Evolutionary conservation across 35 echinoderm and acorn worm genomes (phyloP), one percentile per base, ranked within the genome.

Genomic region (Eucidaris tribuloides): DNA sequence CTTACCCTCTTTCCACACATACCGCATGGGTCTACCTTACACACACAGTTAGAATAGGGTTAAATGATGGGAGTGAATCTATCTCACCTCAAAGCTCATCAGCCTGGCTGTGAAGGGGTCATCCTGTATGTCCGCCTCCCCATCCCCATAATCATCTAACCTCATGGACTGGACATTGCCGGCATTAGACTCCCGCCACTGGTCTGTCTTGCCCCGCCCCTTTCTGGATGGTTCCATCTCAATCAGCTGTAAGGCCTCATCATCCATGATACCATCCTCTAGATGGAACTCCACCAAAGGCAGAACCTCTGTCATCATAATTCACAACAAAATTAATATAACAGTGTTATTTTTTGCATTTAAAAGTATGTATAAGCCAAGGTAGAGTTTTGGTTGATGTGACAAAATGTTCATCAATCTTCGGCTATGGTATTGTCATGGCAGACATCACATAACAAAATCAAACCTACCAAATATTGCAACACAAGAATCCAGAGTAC

Each of bases 211-310:
- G 17, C 45, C 24, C 11, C 46, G 41, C 37, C 49, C 81, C 65
- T 89, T 90, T 34, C 52, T 99, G 5, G 83, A 43, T 20, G 91
- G 86, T 60, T 90, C 96, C 80, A 93, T 86, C 63, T 99, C 46
- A 65, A 99, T 90, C 49, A 99, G 79, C 57, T 93, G 91, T 1
- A 89, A 77, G 4, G 96, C 96, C 46, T 93, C 96, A 23, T 99
- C 90, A 65, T 99, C 96, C 17, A 36, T 76, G 4, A 99, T 88
- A 15, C 84, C 96, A 5, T 90, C 83, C 54, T 98, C 95, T 25
- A 98, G 71, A 44, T 89, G 85, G 92, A 98, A 98, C 79, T 98
- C 95, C 17, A 98, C 95, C 59, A 98, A 44, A 7, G 95, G 95
- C 30, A 98, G 66, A 25, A 93, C 83, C 84, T 98, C 95, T 98